Percentiles rank a stretch among this genome's conserved stretches.
Evolutionary conservation across 2,797 vertebrate species (phyloP).

Genomic region (Glyptemys insculpta): DNA sequence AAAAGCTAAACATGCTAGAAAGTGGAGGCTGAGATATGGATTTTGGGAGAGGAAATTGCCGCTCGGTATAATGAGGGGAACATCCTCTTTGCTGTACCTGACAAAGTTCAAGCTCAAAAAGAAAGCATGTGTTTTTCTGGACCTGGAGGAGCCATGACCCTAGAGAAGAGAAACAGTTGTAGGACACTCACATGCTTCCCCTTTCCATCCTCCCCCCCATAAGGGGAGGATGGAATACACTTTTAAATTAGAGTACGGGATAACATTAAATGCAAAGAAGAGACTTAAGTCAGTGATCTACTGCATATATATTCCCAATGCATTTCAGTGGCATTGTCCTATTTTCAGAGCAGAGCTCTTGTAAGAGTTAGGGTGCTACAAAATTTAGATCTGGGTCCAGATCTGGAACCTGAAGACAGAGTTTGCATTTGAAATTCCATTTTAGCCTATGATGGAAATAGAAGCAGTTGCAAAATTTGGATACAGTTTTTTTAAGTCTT

Average conservation of each 20-base stretch:
- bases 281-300: neutral
- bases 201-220: rapidly evolving
- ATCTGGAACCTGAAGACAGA: too few species aligned
- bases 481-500: neutral
- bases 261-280: neutral
- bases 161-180: neutral
- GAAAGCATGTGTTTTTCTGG: neutral
- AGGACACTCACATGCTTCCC: neutral
- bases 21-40: neutral
- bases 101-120: neutral
- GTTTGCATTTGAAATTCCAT: neutral
- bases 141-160: neutral
- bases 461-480: neutral
- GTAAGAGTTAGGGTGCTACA: neutral
- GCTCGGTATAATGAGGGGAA: neutral
- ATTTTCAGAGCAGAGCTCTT: conserved; percentile 1
- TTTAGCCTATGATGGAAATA: neutral
- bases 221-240: neutral
- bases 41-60: neutral
- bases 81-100: neutral
- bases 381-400: conserved; percentile 31
- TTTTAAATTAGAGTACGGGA: neutral
- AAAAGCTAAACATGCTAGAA: neutral
- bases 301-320: neutral
- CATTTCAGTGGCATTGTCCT: conserved; percentile 10